phyloP scores from a whole-genome alignment of 2,113 vertebrate species.

The Phrynocephalus versicolor region DNA sequence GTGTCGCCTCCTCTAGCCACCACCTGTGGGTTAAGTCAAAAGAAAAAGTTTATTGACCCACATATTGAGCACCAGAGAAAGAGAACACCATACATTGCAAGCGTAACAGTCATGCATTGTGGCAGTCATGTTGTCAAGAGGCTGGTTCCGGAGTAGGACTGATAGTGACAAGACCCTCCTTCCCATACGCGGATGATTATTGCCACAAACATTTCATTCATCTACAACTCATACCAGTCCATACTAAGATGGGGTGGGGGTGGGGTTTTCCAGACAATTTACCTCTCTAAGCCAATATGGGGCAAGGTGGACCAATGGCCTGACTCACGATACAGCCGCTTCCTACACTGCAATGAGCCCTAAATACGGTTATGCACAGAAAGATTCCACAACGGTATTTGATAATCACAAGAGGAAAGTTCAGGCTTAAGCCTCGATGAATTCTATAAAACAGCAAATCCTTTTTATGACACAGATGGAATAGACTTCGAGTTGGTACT shows the following conservation, averaged over 20 bases:
- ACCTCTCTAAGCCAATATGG: no score
- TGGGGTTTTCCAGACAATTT: no score
- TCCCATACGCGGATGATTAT: not conserved
- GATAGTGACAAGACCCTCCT: not conserved
- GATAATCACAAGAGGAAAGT: not conserved
- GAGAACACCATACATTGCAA: not conserved
- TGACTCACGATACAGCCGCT: no score
- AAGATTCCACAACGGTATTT: not conserved
- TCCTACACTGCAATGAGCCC: not conserved
- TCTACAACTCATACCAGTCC: no score
- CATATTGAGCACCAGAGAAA: not conserved
- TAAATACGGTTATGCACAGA: not conserved
- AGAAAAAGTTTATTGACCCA: not conserved
- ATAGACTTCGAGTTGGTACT: not conserved
- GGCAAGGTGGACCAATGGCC: no score
- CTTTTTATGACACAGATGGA: not conserved
- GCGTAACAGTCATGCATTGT: not conserved
- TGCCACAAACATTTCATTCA: not conserved
- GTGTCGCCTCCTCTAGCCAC: not conserved
- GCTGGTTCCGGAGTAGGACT: not conserved
- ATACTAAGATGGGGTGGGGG: no score
- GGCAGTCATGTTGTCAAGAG: not conserved
- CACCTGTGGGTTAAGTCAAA: slow-evolving; percentile 11
- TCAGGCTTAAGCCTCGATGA: no score
- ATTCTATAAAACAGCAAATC: not conserved